Percentiles rank a stretch among this genome's conserved stretches.
phyloP scores from a whole-genome alignment of 2,797 vertebrate genomes.

The Vipera latastei region DNA sequence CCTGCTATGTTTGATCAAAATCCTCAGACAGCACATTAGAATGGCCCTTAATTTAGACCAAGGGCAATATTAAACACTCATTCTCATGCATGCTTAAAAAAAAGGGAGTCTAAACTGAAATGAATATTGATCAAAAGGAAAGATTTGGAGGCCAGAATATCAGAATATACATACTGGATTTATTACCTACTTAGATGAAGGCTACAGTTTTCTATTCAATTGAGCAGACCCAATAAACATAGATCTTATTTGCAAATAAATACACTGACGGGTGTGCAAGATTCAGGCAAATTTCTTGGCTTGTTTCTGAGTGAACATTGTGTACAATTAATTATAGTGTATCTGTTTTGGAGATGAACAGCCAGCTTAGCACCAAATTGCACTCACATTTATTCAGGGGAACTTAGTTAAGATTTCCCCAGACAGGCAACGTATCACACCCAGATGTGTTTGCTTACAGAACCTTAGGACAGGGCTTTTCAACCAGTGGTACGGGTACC shows the following conservation, averaged over 20 bases:
- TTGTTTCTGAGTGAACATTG: background rate
- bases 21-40: background rate
- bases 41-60: background rate
- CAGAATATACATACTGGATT: background rate
- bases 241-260: background rate
- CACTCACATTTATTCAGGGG: background rate
- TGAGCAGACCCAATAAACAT: background rate
- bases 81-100: background rate
- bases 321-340: background rate
- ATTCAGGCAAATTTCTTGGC: background rate
- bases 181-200: background rate
- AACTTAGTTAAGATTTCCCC: background rate
- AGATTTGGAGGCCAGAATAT: background rate
- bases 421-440: background rate
- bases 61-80: background rate
- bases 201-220: background rate
- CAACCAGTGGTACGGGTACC: too few relatives aligned
- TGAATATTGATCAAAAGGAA: background rate
- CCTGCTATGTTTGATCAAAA: background rate
- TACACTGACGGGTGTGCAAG: too few relatives aligned
- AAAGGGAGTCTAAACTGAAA: background rate
- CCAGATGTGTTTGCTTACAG: background rate
- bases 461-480: background rate
- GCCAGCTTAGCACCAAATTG: background rate
- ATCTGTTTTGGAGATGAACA: too few relatives aligned